Conservation (phyloP, 2,797 vertebrate genomes). For the Lutjanus campechanus region DNA sequence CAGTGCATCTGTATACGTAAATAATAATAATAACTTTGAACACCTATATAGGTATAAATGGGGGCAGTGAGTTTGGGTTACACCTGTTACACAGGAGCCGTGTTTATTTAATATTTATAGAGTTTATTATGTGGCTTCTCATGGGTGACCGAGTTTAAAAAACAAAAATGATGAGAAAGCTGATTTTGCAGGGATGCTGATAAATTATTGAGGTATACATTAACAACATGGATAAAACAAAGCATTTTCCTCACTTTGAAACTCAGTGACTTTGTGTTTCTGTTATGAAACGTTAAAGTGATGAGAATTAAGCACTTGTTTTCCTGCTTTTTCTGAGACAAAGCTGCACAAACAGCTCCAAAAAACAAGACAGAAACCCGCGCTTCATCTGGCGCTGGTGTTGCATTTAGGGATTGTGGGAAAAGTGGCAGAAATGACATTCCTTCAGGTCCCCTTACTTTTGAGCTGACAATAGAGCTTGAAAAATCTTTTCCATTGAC, state of each 20-base stretch:
- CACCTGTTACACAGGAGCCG: neutral
- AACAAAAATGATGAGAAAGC: neutral
- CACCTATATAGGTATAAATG: constrained; percentile 4
- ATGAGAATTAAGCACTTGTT: constrained; percentile 1
- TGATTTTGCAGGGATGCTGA: neutral
- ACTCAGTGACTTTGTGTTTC: neutral
- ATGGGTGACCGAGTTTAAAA: constrained; percentile 5
- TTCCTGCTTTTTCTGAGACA: neutral
- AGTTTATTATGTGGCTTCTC: neutral
- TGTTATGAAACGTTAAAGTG: neutral
- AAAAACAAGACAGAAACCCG: constrained; percentile 56
- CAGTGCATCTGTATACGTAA: constrained; percentile 6
- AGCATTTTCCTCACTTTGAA: neutral
- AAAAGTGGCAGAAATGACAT: constrained; percentile 5
- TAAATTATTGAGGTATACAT: neutral
- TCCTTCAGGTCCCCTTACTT: neutral
- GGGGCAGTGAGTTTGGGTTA: neutral
- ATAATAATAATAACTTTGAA: neutral
- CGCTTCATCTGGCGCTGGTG: constrained; percentile 38
- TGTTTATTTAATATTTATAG: neutral
- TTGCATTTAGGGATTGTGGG: constrained; percentile 59
- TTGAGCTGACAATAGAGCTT: neutral
- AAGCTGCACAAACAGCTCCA: constrained; percentile 39
- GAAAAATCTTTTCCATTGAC: neutral
- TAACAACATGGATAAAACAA: neutral